Evolutionary conservation across 2,888 invertebrate genomes (phyloP).

Genomic region (Ypsolopha scabrella): DNA sequence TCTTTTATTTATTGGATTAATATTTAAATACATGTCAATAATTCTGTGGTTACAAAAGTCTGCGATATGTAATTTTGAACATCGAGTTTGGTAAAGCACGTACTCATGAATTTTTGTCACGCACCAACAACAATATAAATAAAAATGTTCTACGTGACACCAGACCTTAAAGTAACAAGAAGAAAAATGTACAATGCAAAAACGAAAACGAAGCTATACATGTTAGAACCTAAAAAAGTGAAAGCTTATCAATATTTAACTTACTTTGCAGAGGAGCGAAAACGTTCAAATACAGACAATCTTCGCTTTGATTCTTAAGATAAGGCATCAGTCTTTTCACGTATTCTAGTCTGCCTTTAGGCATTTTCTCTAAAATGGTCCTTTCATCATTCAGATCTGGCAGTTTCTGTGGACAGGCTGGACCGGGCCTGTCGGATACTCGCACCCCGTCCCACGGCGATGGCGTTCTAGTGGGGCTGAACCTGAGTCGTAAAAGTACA

Average conservation of each 20-base stretch:
- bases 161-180: no score
- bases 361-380: constrained; percentile 86
- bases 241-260: constrained; percentile 21
- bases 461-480: constrained; percentile 93
- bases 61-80: no score
- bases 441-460: constrained; percentile 92
- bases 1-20: no score
- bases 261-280: constrained; percentile 96
- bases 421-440: constrained; percentile 82
- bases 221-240: no score
- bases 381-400: constrained; percentile 88
- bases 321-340: constrained; percentile 90
- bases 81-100: no score
- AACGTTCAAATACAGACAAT: constrained; percentile 97
- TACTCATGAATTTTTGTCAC: no score
- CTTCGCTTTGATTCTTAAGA: constrained; percentile 95
- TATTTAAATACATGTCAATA: no score
- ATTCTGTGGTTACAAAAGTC: no score
- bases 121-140: no score
- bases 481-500: constrained; percentile 61
- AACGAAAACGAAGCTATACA: no score
- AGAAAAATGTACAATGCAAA: no score
- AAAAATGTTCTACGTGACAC: no score
- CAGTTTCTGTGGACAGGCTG: constrained; percentile 92
- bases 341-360: constrained; percentile 90